Base-by-base conservation (phyloP, 2,113 vertebrate genomes). In the Gnathonemus longibarbis region DNA sequence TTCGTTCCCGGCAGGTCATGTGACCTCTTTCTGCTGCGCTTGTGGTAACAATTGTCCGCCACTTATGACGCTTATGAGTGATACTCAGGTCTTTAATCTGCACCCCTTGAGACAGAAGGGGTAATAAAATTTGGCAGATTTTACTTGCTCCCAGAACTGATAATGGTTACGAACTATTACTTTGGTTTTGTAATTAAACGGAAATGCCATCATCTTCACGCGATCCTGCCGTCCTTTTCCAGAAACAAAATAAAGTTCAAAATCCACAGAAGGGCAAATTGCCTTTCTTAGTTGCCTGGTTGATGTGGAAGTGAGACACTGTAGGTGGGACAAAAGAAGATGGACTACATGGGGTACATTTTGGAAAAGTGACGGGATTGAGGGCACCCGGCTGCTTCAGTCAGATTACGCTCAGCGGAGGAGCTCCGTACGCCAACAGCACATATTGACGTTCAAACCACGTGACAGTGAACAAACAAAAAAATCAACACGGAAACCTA, bases 291-390 rank as follows among this genome's bases (percentile, higher is more conserved):
- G 74, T 83, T 89, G 2, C 90, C 92, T 91, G 91, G 89, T 91
- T 92, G 91, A 91, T n/a, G 5, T 91, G 88, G 90, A 93, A 93
- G 91, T 91, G 92, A 92, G 84, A 83, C 21, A 7, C 48, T 62
- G 13, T 56, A 39, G 91, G 52, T 90, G 93, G 89, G 91, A 84
- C 88, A 92, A 39, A 87, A 92, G 31, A 87, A 89, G 89, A 92
- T 92, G 91, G 66, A 91, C 35, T 89, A 90, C 90, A 91, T n/a
- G 74, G 74, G 35, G 24, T 21, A 89, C 50, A 35, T 21, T 91
- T 70, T 31, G 10, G 31, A 91, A 91, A 83, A 93, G 88, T 92
- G 91, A 93, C 53, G 87, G 91, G 93, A 90, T 70, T 31, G 84
- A 49, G 84, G 90, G 93, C 8, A 89, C 52, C 92, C 3, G 0